These are phyloP conservation scores for Limnephilus auricula DNA, from an alignment of 2,888 invertebrate species.

Conservation along the genomic window DNA sequence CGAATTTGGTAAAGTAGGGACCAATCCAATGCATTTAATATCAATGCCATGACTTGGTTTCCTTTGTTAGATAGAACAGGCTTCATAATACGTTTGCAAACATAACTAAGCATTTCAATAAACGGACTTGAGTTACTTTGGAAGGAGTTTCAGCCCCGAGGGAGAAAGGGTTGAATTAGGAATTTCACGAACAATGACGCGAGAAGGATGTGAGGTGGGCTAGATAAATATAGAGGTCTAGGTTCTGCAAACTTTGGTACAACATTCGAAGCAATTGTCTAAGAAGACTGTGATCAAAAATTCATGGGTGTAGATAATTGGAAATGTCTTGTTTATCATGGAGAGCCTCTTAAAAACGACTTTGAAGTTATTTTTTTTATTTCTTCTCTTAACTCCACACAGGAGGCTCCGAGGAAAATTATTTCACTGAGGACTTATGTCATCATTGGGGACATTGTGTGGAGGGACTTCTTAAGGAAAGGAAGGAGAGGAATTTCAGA, in stretches of 20 bases:
- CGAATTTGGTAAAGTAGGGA: not conserved
- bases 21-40: not conserved
- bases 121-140: constrained; percentile 33
- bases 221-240: constrained; percentile 16
- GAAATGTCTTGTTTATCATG: not conserved
- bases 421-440: too few relatives aligned
- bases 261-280: not conserved
- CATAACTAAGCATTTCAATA: constrained; percentile 50
- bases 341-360: not conserved
- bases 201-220: constrained; percentile 18
- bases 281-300: not conserved
- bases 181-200: constrained; percentile 31
- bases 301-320: not conserved
- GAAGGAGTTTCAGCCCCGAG: constrained; percentile 9
- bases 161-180: constrained; percentile 32
- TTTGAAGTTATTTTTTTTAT: too few relatives aligned
- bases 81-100: constrained; percentile 51
- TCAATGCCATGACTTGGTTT: not conserved
- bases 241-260: not conserved
- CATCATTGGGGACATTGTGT: too few relatives aligned
- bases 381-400: too few relatives aligned
- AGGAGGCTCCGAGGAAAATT: too few relatives aligned
- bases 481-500: too few relatives aligned
- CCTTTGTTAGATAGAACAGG: not conserved
- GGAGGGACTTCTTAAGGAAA: too few relatives aligned